A percentile compares a stretch with the other conserved stretches of the same genome.
These are phyloP conservation scores for Monopis laevigella DNA, from an alignment of 2,888 invertebrate species.

Conservation along the genomic window DNA sequence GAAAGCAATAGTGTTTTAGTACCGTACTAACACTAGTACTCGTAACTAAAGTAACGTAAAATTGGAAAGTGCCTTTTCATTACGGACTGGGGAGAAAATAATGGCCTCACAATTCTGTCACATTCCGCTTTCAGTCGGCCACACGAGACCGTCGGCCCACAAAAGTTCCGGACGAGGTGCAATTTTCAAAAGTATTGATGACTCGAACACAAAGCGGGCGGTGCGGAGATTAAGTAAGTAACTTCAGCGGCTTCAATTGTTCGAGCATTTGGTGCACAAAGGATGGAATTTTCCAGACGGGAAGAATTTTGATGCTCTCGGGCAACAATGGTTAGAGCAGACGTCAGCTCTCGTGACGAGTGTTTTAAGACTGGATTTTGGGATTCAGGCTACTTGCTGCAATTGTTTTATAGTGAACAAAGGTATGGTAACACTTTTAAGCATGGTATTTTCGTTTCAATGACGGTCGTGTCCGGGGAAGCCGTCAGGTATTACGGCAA, in stretches of 20 bases:
- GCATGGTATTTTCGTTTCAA: too few species aligned
- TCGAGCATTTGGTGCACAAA: constrained; percentile 38
- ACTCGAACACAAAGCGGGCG: constrained; percentile 40
- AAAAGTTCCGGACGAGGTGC: constrained; percentile 27
- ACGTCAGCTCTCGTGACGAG: constrained; percentile 35
- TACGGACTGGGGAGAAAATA: constrained; percentile 1
- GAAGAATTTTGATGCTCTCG: constrained; percentile 42
- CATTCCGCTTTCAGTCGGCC: constrained; percentile 7
- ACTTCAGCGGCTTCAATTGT: constrained; percentile 45
- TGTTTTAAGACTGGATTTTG: constrained; percentile 38
- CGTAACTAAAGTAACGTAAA: not conserved
- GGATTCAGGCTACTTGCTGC: constrained; percentile 27
- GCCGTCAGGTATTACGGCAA: too few species aligned
- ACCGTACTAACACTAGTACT: not conserved
- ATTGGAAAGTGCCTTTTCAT: constrained; percentile 9
- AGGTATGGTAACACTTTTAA: too few species aligned
- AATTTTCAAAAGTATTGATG: constrained; percentile 51
- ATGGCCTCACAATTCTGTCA: constrained; percentile 9
- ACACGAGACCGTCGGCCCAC: constrained; percentile 7
- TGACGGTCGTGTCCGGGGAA: too few species aligned
- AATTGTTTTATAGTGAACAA: constrained; percentile 36
- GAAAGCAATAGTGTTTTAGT: not conserved
- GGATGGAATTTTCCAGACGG: constrained; percentile 44
- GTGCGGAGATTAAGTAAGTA: constrained; percentile 48
- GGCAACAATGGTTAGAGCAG: constrained; percentile 36